Conservation (phyloP, 2,888 invertebrate genomes). For the Suillia variegata region DNA sequence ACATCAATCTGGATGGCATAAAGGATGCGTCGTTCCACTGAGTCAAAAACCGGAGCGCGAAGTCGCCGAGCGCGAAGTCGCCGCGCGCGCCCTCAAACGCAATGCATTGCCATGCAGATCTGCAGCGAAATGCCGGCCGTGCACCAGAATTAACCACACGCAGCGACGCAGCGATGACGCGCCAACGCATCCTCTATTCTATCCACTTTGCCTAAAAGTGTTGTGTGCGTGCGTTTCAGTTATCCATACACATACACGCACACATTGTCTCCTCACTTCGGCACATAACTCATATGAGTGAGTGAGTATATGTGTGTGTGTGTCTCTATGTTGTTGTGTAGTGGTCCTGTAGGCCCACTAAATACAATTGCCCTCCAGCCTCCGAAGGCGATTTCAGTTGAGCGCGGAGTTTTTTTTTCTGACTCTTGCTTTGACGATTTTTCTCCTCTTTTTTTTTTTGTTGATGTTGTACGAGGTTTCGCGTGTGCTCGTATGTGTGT, state of each 20-base stretch:
- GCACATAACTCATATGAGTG: constrained; percentile 1
- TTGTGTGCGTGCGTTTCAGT: neutral
- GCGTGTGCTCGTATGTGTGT: neutral
- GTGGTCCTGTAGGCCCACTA: neutral
- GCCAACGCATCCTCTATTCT: neutral
- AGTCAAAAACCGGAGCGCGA: too few relatives aligned
- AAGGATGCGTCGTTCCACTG: too few relatives aligned
- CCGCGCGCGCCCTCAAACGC: neutral
- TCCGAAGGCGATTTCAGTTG: neutral
- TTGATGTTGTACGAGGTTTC: too few relatives aligned
- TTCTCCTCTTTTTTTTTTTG: too few relatives aligned
- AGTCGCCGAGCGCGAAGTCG: neutral
- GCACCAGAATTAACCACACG: neutral
- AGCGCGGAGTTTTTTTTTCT: too few relatives aligned
- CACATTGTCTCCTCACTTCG: neutral
- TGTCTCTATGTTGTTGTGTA: constrained; percentile 1
- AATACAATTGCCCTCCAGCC: constrained; percentile 1
- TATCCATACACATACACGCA: neutral
- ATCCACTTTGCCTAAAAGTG: too few relatives aligned
- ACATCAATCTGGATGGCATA: neutral
- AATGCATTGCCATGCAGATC: constrained; percentile 1
- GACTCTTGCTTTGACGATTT: too few relatives aligned
- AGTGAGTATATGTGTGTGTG: neutral
- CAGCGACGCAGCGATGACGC: neutral
- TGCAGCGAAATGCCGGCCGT: neutral